Conservation (phyloP, 2,113 vertebrate genomes). For the Mobula hypostoma region DNA sequence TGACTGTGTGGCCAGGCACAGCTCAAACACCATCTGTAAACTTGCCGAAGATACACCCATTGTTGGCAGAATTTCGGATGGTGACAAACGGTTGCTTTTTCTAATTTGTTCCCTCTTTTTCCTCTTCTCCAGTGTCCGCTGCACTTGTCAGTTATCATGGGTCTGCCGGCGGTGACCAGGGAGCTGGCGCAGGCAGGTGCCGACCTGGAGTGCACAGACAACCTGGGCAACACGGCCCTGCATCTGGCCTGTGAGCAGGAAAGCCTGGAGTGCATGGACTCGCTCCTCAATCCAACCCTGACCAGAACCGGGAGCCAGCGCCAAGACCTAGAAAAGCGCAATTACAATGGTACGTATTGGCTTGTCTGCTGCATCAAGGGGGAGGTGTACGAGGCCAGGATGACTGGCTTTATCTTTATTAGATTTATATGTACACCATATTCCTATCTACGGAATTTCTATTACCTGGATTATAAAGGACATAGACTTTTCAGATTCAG, state of each 20-base stretch:
- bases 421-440: too few species aligned
- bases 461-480: too few species aligned
- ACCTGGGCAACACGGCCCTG: slow-evolving; percentile 59
- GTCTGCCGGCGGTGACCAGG: slow-evolving; percentile 48
- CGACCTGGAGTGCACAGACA: slow-evolving; percentile 49
- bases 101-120: too few species aligned
- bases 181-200: slow-evolving; percentile 55
- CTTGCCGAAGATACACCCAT: too few species aligned
- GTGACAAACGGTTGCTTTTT: too few species aligned
- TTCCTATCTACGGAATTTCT: too few species aligned
- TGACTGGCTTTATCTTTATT: too few species aligned
- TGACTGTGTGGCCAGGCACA: too few species aligned
- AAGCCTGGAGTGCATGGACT: slow-evolving; percentile 46
- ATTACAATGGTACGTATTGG: not conserved
- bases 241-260: slow-evolving; percentile 61
- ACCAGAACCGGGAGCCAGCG: not conserved
- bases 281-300: slow-evolving; percentile 46
- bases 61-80: too few species aligned
- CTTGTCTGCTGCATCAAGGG: not conserved
- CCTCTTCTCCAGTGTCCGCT: slow-evolving; percentile 54
- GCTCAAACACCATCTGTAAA: too few species aligned
- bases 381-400: too few species aligned
- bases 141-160: slow-evolving; percentile 64
- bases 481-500: too few species aligned
- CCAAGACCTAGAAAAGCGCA: not conserved